Conservation (phyloP, 1,140 invertebrate genomes). For the Pogonomyrmex barbatus region DNA sequence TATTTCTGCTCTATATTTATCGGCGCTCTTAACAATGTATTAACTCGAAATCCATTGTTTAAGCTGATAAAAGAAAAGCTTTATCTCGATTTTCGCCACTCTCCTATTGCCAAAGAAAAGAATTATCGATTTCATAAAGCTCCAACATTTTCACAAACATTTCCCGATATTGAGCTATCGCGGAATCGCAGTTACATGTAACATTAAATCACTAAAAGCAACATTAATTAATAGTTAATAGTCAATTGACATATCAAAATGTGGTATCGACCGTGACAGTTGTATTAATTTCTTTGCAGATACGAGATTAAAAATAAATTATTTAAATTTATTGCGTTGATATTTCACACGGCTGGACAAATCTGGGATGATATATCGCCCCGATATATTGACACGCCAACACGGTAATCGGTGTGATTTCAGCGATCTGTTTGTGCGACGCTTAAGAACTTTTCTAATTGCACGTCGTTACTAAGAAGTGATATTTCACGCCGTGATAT, state of each 20-base stretch:
- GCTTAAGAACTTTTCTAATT: constrained; percentile 16
- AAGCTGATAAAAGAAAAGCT: neutral
- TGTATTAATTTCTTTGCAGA: constrained; percentile 10
- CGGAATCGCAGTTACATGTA: neutral
- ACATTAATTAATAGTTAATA: neutral
- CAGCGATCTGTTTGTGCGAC: neutral
- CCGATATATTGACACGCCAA: neutral
- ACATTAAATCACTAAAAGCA: neutral
- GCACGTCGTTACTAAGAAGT: neutral
- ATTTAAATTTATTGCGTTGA: constrained; percentile 3
- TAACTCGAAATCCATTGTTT: constrained; percentile 4
- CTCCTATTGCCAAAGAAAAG: neutral
- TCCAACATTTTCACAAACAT: neutral
- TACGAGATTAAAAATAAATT: neutral
- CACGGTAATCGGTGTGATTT: neutral
- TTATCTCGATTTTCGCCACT: neutral
- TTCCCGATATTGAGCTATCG: neutral
- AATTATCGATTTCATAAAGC: neutral
- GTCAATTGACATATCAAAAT: neutral
- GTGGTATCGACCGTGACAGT: neutral
- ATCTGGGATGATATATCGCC: neutral
- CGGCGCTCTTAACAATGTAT: neutral
- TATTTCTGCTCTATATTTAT: constrained; percentile 25
- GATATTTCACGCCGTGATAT: neutral
- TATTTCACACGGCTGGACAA: neutral